Conservation (phyloP, 2,113 vertebrate species). For the Rhynchopsitta pachyrhyncha region DNA sequence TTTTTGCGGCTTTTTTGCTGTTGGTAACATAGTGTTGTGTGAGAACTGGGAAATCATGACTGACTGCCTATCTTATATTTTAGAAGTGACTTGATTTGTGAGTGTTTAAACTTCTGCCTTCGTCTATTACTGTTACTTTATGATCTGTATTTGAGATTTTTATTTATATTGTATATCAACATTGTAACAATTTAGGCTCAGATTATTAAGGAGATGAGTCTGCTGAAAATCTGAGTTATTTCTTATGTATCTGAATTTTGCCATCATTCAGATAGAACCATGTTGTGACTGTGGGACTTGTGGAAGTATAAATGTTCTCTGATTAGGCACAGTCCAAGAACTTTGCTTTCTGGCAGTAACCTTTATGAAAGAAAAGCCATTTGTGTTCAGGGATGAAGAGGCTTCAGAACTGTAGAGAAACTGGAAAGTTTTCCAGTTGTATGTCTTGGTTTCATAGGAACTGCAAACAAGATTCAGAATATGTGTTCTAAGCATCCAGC, state of each 20-base stretch:
- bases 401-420: neutral
- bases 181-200: neutral
- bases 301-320: neutral
- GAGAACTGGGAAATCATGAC: neutral
- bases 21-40: neutral
- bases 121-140: neutral
- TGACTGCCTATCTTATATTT: neutral
- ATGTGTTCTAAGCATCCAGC: neutral
- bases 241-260: neutral
- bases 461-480: neutral
- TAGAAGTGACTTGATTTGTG: neutral
- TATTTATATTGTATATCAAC: neutral
- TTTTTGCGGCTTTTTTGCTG: neutral
- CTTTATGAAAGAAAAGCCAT: neutral
- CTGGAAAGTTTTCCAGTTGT: neutral
- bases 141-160: neutral
- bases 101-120: neutral
- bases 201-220: neutral
- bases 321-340: neutral
- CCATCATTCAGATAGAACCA: neutral
- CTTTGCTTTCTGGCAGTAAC: neutral
- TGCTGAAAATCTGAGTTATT: neutral
- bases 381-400: neutral
- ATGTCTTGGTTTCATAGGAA: neutral
- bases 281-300: neutral